Percentiles rank a stretch among this genome's conserved stretches.
Conservation (phyloP, 1,140 invertebrate species). For the Brachionus asplanchnoidis region DNA sequence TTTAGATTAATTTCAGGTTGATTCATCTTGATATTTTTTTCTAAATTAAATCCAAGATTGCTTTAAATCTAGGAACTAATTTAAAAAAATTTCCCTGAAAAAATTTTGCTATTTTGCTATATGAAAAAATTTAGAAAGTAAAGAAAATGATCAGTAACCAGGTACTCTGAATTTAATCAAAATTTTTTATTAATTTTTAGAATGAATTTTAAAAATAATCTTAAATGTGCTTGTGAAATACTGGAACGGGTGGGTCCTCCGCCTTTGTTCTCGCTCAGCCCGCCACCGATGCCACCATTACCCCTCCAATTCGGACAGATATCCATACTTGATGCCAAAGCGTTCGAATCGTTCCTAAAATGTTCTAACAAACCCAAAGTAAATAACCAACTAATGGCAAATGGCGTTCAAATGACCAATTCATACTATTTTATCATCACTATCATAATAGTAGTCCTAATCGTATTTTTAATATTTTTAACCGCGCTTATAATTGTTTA, state of each 20-base stretch:
- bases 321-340: not conserved
- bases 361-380: not conserved
- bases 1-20: too few relatives aligned
- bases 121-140: too few relatives aligned
- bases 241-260: not conserved
- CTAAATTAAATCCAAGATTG: too few relatives aligned
- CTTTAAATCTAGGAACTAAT: too few relatives aligned
- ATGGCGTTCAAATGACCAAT: not conserved
- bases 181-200: not conserved
- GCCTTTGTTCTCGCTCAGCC: not conserved
- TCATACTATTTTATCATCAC: not conserved
- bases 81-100: too few relatives aligned
- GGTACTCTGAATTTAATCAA: too few relatives aligned
- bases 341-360: not conserved
- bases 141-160: too few relatives aligned
- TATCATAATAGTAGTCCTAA: not conserved
- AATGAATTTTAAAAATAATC: slow-evolving; percentile 20
- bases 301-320: not conserved
- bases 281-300: slow-evolving; percentile 24
- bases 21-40: too few relatives aligned
- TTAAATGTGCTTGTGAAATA: not conserved
- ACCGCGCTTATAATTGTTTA: not conserved
- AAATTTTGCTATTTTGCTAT: too few relatives aligned
- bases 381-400: not conserved
- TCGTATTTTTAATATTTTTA: not conserved